Evolutionary conservation across 2,113 vertebrate genomes (phyloP).

Genomic region (Heliornis fulica): DNA sequence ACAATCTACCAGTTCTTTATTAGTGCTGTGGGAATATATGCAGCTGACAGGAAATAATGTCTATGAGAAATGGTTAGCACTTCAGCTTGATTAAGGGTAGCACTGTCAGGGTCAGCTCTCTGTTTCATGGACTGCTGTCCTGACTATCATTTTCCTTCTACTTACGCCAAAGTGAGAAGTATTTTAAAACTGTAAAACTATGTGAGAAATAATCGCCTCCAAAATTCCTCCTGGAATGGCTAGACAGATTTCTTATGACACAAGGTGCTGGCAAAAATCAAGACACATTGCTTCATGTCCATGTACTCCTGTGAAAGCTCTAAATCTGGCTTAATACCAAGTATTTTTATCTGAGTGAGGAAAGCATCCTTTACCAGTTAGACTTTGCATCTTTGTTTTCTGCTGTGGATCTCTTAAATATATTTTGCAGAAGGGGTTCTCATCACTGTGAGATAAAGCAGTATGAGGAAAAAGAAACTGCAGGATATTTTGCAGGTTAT

Average conservation of each 20-base stretch:
- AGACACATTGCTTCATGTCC: background rate
- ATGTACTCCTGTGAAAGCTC: background rate
- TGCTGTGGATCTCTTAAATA: background rate
- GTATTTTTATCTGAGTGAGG: background rate
- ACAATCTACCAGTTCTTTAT: background rate
- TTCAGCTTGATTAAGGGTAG: background rate
- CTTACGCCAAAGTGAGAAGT: background rate
- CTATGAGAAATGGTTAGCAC: conserved; percentile 4
- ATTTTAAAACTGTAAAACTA: background rate
- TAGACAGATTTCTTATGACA: background rate
- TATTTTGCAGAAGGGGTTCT: background rate
- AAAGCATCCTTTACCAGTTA: background rate
- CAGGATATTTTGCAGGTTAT: background rate
- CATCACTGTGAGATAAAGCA: background rate
- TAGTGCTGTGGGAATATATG: background rate
- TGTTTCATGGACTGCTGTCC: background rate
- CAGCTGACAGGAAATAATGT: conserved; percentile 34
- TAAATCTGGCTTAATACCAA: background rate
- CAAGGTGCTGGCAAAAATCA: background rate
- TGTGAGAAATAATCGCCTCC: background rate
- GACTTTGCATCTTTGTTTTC: background rate
- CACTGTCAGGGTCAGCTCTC: background rate
- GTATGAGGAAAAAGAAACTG: background rate
- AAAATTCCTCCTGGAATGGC: background rate
- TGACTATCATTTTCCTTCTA: background rate